A percentile compares a stretch with the other conserved stretches of the same genome.
Evolutionary conservation across 2,888 invertebrate genomes (phyloP).

Genomic region (Coelinius sp.): DNA sequence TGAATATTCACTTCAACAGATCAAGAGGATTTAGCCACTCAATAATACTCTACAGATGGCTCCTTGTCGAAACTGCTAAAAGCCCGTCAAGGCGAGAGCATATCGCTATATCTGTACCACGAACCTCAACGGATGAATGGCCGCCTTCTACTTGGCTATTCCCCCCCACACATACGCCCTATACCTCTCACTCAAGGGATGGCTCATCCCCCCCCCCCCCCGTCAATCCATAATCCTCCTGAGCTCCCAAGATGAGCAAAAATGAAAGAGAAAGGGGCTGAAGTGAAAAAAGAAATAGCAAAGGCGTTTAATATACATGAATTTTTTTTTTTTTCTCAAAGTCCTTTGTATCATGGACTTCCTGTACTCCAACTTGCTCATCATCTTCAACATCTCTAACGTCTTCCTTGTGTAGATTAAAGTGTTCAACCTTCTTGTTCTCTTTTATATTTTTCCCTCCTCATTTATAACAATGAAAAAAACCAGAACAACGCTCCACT

Average conservation of each 20-base stretch:
- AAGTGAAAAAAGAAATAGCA: background rate
- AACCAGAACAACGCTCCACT: conserved; percentile 1
- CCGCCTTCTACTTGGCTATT: conserved; percentile 23
- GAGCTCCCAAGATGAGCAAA: conserved; percentile 11
- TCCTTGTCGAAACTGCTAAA: conserved; percentile 19
- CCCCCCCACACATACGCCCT: conserved; percentile 4
- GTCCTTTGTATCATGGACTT: background rate
- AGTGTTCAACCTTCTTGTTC: conserved; percentile 13
- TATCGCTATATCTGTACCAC: background rate
- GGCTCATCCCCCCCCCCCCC: conserved; percentile 30
- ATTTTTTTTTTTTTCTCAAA: background rate
- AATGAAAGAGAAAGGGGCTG: background rate
- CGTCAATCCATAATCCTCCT: conserved; percentile 35
- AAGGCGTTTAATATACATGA: conserved; percentile 8
- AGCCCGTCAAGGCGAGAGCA: conserved; percentile 10
- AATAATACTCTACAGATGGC: conserved; percentile 17
- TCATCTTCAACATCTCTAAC: conserved; percentile 17
- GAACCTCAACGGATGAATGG: conserved; percentile 4
- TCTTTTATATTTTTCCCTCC: background rate
- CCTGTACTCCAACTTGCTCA: conserved; percentile 8
- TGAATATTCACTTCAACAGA: background rate
- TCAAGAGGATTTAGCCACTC: conserved; percentile 15
- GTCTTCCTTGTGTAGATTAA: conserved; percentile 14
- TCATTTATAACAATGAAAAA: conserved; percentile 18
- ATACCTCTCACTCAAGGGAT: conserved; percentile 9